A percentile compares a stretch with the other conserved stretches of the same genome.
Evolutionary conservation across 2,888 invertebrate genomes (phyloP).

Genomic region (Seira sanloemensis): DNA sequence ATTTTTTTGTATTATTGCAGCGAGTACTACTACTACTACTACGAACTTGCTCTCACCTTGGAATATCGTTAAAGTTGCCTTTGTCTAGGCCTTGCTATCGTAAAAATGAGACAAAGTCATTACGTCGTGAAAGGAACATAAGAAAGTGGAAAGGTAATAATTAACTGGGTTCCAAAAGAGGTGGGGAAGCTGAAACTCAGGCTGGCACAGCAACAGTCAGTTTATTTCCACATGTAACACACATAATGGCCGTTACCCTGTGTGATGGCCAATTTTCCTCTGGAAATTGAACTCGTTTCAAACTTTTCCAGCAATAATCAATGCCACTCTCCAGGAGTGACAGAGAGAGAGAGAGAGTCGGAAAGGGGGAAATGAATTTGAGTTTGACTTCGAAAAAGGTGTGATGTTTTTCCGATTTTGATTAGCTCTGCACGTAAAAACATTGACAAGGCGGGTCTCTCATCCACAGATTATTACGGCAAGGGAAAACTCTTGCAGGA

Average conservation of each 20-base stretch:
- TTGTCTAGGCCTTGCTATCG: not conserved
- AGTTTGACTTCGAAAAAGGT: not conserved
- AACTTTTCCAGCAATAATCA: not conserved
- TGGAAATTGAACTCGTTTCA: not conserved
- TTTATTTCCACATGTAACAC: not conserved
- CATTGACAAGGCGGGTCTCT: constrained; percentile 31
- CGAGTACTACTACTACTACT: not conserved
- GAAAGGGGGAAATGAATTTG: not conserved
- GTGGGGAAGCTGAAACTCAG: not conserved
- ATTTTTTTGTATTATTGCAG: not conserved
- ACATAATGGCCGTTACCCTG: not conserved
- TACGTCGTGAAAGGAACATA: not conserved
- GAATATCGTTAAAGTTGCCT: too few relatives aligned
- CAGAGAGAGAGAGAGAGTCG: too few relatives aligned
- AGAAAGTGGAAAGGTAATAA: too few relatives aligned
- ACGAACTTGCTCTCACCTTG: too few relatives aligned
- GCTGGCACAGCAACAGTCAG: not conserved
- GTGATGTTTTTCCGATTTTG: not conserved
- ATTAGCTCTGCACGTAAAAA: not conserved
- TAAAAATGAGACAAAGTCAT: not conserved
- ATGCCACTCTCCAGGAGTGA: too few relatives aligned
- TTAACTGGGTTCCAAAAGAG: not conserved
- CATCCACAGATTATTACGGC: not conserved
- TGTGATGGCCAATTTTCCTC: not conserved
- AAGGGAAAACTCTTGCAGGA: not conserved